phyloP scores from a whole-genome alignment of 2,797 vertebrate genomes.

The Xenentodon cancila region DNA sequence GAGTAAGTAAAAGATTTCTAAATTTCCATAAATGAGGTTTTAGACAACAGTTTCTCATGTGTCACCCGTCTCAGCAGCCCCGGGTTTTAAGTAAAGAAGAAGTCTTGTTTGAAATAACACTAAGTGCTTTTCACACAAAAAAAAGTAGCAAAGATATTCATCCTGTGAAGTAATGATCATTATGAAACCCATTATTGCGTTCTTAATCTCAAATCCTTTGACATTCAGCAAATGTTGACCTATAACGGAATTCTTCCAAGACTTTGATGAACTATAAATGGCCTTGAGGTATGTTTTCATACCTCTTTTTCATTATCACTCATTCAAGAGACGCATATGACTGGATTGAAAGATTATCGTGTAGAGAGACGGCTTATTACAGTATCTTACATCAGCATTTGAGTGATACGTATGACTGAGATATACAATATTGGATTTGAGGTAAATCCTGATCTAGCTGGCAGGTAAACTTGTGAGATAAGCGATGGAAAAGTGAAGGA shows the following conservation, averaged over 20 bases:
- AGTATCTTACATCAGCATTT: constrained; percentile 26
- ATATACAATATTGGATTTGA: constrained; percentile 42
- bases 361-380: neutral
- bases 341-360: too few species aligned
- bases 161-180: constrained; percentile 31
- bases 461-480: constrained; percentile 27
- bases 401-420: constrained; percentile 13
- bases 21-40: constrained; percentile 65
- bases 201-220: constrained; percentile 41
- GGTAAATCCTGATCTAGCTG: constrained; percentile 11
- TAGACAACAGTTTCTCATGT: constrained; percentile 41
- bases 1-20: constrained; percentile 52
- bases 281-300: constrained; percentile 9
- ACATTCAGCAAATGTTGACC: constrained; percentile 9
- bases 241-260: neutral
- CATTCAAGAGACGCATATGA: too few species aligned
- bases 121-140: constrained; percentile 30
- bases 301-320: constrained; percentile 1
- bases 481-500: neutral
- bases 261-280: neutral
- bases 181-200: constrained; percentile 40
- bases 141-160: constrained; percentile 19
- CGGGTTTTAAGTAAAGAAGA: constrained; percentile 34
- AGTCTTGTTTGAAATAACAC: constrained; percentile 46
- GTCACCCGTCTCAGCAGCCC: constrained; percentile 42